Evolutionary conservation across 2,888 invertebrate species (phyloP).

Genomic region (Drosophila emarginata): DNA sequence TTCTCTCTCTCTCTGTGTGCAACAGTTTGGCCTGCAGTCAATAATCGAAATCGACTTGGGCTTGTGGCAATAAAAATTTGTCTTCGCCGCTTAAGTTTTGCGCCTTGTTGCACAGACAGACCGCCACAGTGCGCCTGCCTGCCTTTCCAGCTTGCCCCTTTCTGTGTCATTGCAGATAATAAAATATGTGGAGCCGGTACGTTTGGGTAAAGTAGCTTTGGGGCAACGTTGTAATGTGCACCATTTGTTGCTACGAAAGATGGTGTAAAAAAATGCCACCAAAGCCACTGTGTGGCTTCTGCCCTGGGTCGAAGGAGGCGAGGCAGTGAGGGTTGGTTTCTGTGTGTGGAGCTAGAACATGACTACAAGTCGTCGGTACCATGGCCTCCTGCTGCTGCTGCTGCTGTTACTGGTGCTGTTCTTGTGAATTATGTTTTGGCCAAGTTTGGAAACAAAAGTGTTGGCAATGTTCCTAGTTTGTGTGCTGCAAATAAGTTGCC

Average conservation of each 20-base stretch:
- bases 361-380: constrained; percentile 1
- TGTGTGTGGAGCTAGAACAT: constrained; percentile 36
- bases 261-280: constrained; percentile 55
- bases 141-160: neutral
- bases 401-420: neutral
- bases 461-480: constrained; percentile 48
- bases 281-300: constrained; percentile 48
- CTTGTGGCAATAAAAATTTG: constrained; percentile 50
- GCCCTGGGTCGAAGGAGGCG: neutral
- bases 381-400: constrained; percentile 12
- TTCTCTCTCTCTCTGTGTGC: constrained; percentile 33
- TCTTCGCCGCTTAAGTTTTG: constrained; percentile 63
- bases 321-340: neutral
- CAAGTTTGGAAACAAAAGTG: constrained; percentile 66
- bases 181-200: constrained; percentile 46
- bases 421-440: constrained; percentile 67
- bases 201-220: constrained; percentile 43
- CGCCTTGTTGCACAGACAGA: constrained; percentile 69
- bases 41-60: constrained; percentile 50
- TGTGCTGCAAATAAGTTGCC: constrained; percentile 57
- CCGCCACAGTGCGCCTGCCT: neutral
- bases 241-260: constrained; percentile 36
- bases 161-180: constrained; percentile 34
- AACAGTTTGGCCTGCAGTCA: constrained; percentile 68
- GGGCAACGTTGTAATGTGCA: constrained; percentile 45